phyloP scores from a whole-genome alignment of 2,797 vertebrate genomes.

The Anabacerthia variegaticeps region DNA sequence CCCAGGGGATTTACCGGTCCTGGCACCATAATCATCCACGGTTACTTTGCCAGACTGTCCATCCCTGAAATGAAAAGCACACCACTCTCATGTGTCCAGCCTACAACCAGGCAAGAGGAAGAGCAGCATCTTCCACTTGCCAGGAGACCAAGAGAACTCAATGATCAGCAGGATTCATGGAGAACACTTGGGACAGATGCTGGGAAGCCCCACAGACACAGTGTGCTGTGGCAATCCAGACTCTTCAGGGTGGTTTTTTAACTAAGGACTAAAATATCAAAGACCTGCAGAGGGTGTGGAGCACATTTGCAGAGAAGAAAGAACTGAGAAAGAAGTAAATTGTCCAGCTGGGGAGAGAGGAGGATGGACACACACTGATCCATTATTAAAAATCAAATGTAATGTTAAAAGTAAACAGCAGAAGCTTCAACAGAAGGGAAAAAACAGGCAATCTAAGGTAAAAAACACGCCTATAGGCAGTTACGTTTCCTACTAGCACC shows the following conservation, averaged over 20 bases:
- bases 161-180: accelerated
- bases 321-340: neutral
- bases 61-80: constrained; percentile 79
- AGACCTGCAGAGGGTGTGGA: neutral
- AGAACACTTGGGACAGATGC: neutral
- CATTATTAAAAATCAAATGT: neutral
- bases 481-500: neutral
- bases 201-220: neutral
- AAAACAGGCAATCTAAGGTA: neutral
- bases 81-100: neutral
- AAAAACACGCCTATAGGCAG: neutral
- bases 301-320: neutral
- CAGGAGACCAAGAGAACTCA: neutral
- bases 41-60: constrained; percentile 94
- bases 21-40: constrained; percentile 94
- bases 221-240: neutral
- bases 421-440: neutral
- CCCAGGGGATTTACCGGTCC: constrained; percentile 89
- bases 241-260: neutral
- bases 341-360: neutral
- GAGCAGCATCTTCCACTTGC: accelerated
- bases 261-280: neutral
- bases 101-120: accelerated
- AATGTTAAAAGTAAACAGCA: neutral
- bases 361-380: neutral